Conservation (phyloP, 2,797 vertebrate species). For the Parauchenoglanis ngamensis region DNA sequence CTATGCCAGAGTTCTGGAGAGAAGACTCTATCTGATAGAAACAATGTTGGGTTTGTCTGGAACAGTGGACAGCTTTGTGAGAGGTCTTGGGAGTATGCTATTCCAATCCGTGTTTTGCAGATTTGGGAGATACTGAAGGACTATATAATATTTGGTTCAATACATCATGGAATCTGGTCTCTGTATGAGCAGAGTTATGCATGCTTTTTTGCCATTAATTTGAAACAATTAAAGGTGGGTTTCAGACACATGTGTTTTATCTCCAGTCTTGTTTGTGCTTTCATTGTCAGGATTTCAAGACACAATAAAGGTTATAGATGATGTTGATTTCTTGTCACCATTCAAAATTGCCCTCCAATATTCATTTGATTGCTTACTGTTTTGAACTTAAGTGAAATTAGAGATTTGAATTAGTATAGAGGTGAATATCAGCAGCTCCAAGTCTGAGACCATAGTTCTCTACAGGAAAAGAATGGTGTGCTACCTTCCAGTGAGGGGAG, state of each 20-base stretch:
- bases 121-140: neutral
- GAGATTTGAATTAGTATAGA: too few relatives aligned
- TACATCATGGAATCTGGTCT: neutral
- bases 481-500: neutral
- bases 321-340: neutral
- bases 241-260: constrained; percentile 3
- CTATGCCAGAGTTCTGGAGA: neutral
- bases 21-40: neutral
- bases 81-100: neutral
- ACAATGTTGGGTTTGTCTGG: neutral
- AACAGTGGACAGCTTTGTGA: neutral
- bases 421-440: neutral
- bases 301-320: neutral
- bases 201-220: neutral
- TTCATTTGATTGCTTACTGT: neutral
- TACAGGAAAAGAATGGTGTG: neutral
- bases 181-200: neutral
- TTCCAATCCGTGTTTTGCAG: neutral
- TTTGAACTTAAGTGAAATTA: neutral
- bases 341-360: neutral
- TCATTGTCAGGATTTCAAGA: neutral
- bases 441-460: neutral
- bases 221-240: neutral
- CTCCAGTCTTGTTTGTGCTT: neutral
- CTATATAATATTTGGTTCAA: neutral